phyloP scores from a whole-genome alignment of 2,113 vertebrate genomes.

The Catharus fuscescens region DNA sequence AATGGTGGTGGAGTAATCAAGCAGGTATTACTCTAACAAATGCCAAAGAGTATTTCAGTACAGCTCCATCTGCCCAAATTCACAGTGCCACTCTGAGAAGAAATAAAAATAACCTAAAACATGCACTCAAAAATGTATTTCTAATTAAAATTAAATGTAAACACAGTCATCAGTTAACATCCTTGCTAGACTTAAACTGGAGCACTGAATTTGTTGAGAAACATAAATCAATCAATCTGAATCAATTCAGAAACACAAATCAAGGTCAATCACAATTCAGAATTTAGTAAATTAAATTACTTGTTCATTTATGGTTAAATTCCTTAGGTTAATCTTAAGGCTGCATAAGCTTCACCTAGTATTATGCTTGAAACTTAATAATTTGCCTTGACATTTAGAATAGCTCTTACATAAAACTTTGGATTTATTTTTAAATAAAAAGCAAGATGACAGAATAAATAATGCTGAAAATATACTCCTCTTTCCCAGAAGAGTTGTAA shows the following conservation, averaged over 20 bases:
- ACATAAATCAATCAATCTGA: background rate
- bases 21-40: background rate
- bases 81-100: background rate
- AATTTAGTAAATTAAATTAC: constrained; percentile 19
- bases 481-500: background rate
- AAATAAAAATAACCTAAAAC: background rate
- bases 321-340: constrained; percentile 1
- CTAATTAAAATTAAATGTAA: background rate
- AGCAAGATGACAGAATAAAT: background rate
- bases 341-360: constrained; percentile 13
- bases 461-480: background rate
- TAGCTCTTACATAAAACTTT: constrained; percentile 16
- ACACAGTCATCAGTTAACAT: background rate
- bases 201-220: background rate
- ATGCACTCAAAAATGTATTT: background rate
- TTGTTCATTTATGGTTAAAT: constrained; percentile 1
- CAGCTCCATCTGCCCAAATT: background rate
- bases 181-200: background rate
- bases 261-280: background rate
- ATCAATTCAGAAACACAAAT: constrained; percentile 14
- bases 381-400: constrained; percentile 17
- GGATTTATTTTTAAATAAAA: background rate
- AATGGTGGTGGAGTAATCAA: background rate
- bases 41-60: background rate
- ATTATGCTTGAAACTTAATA: background rate